These are phyloP conservation scores for Sebastes kiyomatsui DNA, from an alignment of 2,797 vertebrate genomes.

Conservation along the genomic window DNA sequence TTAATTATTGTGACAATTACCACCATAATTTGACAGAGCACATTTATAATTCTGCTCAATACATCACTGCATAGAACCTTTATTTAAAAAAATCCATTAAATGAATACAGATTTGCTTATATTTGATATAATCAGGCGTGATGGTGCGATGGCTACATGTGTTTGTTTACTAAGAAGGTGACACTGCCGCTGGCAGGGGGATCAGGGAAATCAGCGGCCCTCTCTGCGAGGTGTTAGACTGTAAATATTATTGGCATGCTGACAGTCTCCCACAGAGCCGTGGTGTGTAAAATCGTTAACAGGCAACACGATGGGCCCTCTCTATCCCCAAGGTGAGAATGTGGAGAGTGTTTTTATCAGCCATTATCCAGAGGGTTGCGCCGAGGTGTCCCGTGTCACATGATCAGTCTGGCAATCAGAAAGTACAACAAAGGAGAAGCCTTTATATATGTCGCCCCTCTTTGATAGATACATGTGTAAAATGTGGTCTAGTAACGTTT, in stretches of 20 bases:
- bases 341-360: slow-evolving; percentile 71
- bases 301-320: slow-evolving; percentile 67
- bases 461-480: background rate
- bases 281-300: slow-evolving; percentile 78
- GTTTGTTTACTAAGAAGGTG: slow-evolving; percentile 55
- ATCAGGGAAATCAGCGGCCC: slow-evolving; percentile 55
- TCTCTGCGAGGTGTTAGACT: slow-evolving; percentile 75
- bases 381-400: slow-evolving; percentile 55
- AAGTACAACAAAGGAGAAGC: slow-evolving; percentile 4
- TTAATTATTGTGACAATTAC: background rate
- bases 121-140: background rate
- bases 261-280: slow-evolving; percentile 72
- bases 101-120: background rate
- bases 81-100: background rate
- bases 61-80: background rate
- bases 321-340: slow-evolving; percentile 71
- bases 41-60: background rate
- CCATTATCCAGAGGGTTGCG: slow-evolving; percentile 62
- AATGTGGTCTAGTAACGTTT: background rate
- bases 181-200: slow-evolving; percentile 49
- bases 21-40: background rate
- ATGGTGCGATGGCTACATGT: slow-evolving; percentile 16
- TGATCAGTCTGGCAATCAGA: slow-evolving; percentile 49
- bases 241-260: slow-evolving; percentile 82
- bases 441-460: slow-evolving; percentile 6